Percentiles rank a stretch among this genome's conserved stretches.
These are phyloP conservation scores for Chunga burmeisteri DNA, from an alignment of 2,113 vertebrate genomes.

Conservation along the genomic window DNA sequence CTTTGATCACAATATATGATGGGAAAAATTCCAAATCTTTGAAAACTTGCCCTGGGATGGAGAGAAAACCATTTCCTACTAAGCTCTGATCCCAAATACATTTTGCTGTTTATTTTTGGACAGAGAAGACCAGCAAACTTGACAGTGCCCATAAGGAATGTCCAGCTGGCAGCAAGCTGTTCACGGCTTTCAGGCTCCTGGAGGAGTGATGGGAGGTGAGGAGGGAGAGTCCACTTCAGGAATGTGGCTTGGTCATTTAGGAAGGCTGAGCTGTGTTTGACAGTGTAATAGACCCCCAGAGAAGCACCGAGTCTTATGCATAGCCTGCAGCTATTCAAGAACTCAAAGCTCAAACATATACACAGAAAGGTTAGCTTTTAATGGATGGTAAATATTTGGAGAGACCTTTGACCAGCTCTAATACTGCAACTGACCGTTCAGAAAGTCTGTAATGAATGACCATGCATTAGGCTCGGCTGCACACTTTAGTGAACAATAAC, in stretches of 20 bases:
- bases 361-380: constrained; percentile 59
- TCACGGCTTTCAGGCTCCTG: neutral
- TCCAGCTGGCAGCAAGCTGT: constrained; percentile 36
- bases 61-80: neutral
- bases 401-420: constrained; percentile 70
- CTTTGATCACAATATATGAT: constrained; percentile 1
- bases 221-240: neutral
- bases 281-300: constrained; percentile 13
- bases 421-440: constrained; percentile 52
- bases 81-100: neutral
- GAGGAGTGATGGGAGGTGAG: neutral
- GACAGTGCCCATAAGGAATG: constrained; percentile 64
- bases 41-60: neutral
- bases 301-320: neutral
- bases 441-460: constrained; percentile 2
- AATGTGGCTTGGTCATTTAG: neutral
- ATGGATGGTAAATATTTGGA: constrained; percentile 68
- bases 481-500: constrained; percentile 12
- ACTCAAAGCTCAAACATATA: constrained; percentile 27
- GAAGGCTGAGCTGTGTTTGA: neutral
- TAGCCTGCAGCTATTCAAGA: constrained; percentile 44
- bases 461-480: constrained; percentile 39
- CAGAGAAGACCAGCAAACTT: constrained; percentile 53
- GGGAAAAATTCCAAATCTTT: neutral
- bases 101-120: constrained; percentile 10